Percentiles rank a stretch among this genome's conserved stretches.
phyloP scores from a whole-genome alignment of 2,797 vertebrate species.

The Mus spretus region DNA sequence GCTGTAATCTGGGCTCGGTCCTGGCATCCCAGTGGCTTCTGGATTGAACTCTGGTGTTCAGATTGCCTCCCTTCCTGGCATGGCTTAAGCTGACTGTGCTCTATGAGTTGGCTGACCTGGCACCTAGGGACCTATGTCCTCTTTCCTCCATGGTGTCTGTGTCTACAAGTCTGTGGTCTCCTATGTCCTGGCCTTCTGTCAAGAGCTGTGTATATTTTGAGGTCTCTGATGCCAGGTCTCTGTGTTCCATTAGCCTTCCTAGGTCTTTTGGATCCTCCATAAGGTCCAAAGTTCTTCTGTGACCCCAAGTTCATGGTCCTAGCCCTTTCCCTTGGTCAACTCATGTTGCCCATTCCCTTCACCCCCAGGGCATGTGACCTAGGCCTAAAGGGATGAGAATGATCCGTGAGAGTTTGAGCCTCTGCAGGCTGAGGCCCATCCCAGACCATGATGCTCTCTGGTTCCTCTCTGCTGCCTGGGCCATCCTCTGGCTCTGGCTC shows the following conservation, averaged over 20 bases:
- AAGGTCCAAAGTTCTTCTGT: not conserved
- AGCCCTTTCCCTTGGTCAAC: not conserved
- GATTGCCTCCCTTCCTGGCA: not conserved
- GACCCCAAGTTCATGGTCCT: not conserved
- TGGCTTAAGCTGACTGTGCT: not conserved
- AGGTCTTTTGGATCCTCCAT: not conserved
- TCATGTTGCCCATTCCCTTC: not conserved
- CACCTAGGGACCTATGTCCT: not conserved
- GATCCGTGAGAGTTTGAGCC: not conserved
- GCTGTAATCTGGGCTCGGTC: not conserved
- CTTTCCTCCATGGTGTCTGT: not conserved
- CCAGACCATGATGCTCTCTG: not conserved
- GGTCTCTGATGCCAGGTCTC: not conserved
- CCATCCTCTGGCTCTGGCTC: not conserved
- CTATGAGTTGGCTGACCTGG: not conserved
- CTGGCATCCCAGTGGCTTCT: not conserved
- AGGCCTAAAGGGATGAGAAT: not conserved
- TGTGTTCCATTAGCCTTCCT: not conserved
- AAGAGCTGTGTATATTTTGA: not conserved
- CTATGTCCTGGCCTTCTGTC: not conserved
- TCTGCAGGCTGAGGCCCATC: not conserved
- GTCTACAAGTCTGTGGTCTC: not conserved
- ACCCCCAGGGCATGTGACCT: accelerated
- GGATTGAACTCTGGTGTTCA: not conserved
- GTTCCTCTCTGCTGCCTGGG: not conserved